phyloP scores from a whole-genome alignment of 1,140 invertebrate species.

The Sycobia sp. region DNA sequence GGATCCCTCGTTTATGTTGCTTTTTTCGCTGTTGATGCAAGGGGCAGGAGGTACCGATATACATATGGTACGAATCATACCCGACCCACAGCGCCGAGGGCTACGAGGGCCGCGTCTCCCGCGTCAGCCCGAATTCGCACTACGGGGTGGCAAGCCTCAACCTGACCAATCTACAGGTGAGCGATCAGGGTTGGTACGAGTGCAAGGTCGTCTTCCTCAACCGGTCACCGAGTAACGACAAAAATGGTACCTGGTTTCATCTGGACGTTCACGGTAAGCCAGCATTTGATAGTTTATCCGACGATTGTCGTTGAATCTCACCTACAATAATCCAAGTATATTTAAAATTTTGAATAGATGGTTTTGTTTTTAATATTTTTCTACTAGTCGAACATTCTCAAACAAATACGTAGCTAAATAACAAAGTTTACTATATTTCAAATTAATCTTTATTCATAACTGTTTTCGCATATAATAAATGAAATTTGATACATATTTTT shows the following conservation, averaged over 20 bases:
- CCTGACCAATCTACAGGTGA: conserved; percentile 88
- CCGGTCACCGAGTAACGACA: conserved; percentile 83
- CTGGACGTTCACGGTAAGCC: conserved; percentile 86
- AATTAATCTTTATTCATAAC: too few relatives aligned
- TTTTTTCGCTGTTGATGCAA: conserved; percentile 64
- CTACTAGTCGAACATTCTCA: too few relatives aligned
- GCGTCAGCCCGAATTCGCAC: conserved; percentile 83
- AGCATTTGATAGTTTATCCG: too few relatives aligned
- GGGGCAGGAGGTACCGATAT: conserved; percentile 92
- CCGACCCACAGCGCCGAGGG: conserved; percentile 91
- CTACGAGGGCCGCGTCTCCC: conserved; percentile 87
- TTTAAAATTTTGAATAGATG: too few relatives aligned
- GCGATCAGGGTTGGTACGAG: conserved; percentile 96
- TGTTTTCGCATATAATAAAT: too few relatives aligned
- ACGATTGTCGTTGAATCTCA: too few relatives aligned
- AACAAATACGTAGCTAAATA: too few relatives aligned
- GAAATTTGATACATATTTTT: too few relatives aligned
- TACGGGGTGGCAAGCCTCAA: conserved; percentile 91
- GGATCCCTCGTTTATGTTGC: conserved; percentile 56
- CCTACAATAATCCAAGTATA: too few relatives aligned
- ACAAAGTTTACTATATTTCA: too few relatives aligned
- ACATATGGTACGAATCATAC: conserved; percentile 97
- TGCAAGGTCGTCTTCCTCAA: conserved; percentile 96
- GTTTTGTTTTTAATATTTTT: too few relatives aligned
- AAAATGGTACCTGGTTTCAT: conserved; percentile 96